Conservation (phyloP, 2,113 vertebrate genomes). For the Bubo bubo region DNA sequence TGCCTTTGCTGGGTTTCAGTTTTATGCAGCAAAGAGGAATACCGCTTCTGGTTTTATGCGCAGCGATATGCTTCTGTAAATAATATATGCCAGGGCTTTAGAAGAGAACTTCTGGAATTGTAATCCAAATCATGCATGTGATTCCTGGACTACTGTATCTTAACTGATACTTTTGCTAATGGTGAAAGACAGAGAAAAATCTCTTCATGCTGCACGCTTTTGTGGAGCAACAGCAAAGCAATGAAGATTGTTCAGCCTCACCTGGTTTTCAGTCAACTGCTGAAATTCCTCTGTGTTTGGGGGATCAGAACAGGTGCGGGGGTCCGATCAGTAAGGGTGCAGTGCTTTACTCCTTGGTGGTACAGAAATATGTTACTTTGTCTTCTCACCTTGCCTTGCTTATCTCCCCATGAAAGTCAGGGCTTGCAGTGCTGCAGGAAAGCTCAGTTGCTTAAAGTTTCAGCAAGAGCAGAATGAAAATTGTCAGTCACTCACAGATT, state of each 20-base stretch:
- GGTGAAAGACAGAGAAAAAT: not conserved
- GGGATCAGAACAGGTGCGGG: not conserved
- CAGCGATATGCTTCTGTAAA: not conserved
- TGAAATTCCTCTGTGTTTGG: not conserved
- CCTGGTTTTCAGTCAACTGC: not conserved
- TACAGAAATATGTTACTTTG: not conserved
- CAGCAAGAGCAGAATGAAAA: not conserved
- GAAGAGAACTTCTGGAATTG: not conserved
- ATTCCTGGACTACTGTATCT: not conserved
- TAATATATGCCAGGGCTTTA: not conserved
- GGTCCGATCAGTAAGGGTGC: not conserved
- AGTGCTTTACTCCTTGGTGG: not conserved
- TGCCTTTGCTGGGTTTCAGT: not conserved
- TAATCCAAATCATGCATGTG: accelerated
- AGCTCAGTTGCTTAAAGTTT: not conserved
- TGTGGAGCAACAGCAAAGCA: not conserved
- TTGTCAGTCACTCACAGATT: not conserved
- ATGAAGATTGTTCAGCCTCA: not conserved
- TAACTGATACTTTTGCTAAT: not conserved
- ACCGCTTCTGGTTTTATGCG: not conserved
- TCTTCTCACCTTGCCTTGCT: not conserved
- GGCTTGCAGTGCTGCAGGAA: not conserved
- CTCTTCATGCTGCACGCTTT: not conserved
- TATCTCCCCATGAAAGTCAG: not conserved
- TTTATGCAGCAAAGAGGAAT: not conserved